Conservation (phyloP, 2,888 invertebrate genomes). For the Megalurothrips usitatus region DNA sequence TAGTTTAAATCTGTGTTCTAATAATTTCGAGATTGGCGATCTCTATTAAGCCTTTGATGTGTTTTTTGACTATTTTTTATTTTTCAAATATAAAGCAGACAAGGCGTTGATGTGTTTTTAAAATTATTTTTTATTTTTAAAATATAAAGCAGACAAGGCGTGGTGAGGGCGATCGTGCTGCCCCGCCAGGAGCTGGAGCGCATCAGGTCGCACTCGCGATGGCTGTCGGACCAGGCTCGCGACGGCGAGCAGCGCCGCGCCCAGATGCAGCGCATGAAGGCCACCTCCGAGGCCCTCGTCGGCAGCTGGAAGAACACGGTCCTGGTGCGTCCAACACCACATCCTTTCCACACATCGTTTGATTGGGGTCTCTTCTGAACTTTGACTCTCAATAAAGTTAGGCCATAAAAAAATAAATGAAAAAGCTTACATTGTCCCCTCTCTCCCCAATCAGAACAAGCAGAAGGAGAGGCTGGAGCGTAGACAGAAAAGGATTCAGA, state of each 20-base stretch:
- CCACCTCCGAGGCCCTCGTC: background rate
- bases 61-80: too few species aligned
- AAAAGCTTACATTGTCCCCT: background rate
- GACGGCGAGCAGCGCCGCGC: background rate
- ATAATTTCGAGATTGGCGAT: too few species aligned
- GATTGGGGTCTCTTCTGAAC: too few species aligned
- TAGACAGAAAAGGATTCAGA: background rate
- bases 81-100: too few species aligned
- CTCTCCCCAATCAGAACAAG: background rate
- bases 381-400: too few species aligned
- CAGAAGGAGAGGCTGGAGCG: background rate
- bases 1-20: too few species aligned
- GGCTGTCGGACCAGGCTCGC: constrained; percentile 4
- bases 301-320: constrained; percentile 9
- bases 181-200: constrained; percentile 14
- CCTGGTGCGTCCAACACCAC: too few species aligned
- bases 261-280: background rate
- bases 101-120: too few species aligned
- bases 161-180: background rate
- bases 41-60: too few species aligned
- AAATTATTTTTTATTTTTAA: too few species aligned
- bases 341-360: too few species aligned
- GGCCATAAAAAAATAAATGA: background rate
- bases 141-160: background rate
- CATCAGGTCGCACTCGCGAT: constrained; percentile 5